A percentile compares a stretch with the other conserved stretches of the same genome.
Conservation (phyloP, 2,888 invertebrate species). For the Furcula furcula region DNA sequence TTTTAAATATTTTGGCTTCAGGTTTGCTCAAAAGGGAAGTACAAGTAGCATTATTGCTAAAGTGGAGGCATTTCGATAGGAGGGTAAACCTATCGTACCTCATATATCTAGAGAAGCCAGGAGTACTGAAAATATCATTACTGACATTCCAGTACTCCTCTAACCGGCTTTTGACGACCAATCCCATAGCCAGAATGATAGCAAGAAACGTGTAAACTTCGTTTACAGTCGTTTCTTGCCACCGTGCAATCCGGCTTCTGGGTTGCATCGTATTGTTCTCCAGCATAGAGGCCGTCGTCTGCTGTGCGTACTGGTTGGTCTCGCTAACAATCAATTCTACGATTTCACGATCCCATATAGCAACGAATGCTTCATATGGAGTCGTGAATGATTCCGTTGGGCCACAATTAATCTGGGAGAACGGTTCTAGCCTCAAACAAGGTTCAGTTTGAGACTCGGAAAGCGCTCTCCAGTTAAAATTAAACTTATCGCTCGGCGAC, state of each 20-base stretch:
- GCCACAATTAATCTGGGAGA: slow-evolving; percentile 21
- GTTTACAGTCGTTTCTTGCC: slow-evolving; percentile 9
- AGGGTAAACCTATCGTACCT: slow-evolving; percentile 6
- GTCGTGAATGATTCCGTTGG: slow-evolving; percentile 2
- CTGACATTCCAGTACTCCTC: slow-evolving; percentile 27
- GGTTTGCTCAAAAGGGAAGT: background rate
- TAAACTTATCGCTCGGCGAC: slow-evolving; percentile 2
- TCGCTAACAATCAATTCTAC: slow-evolving; percentile 9
- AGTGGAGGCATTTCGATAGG: slow-evolving; percentile 16
- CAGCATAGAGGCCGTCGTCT: slow-evolving; percentile 10
- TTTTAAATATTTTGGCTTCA: slow-evolving; percentile 1
- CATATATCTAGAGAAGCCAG: slow-evolving; percentile 17
- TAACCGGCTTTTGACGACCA: slow-evolving; percentile 12
- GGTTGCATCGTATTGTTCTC: slow-evolving; percentile 5
- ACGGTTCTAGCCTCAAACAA: slow-evolving; percentile 15
- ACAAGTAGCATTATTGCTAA: slow-evolving; percentile 4
- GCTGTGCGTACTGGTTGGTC: slow-evolving; percentile 32
- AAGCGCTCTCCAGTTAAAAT: slow-evolving; percentile 11
- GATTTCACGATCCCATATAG: slow-evolving; percentile 33
- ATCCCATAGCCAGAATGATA: slow-evolving; percentile 24
- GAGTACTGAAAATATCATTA: slow-evolving; percentile 21
- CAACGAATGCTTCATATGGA: slow-evolving; percentile 25
- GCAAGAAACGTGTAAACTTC: slow-evolving; percentile 24
- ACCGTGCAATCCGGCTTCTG: slow-evolving; percentile 13
- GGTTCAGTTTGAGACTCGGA: slow-evolving; percentile 10